Base-by-base conservation (phyloP, 2,888 invertebrate species). In the Dysmachus trigonus region DNA sequence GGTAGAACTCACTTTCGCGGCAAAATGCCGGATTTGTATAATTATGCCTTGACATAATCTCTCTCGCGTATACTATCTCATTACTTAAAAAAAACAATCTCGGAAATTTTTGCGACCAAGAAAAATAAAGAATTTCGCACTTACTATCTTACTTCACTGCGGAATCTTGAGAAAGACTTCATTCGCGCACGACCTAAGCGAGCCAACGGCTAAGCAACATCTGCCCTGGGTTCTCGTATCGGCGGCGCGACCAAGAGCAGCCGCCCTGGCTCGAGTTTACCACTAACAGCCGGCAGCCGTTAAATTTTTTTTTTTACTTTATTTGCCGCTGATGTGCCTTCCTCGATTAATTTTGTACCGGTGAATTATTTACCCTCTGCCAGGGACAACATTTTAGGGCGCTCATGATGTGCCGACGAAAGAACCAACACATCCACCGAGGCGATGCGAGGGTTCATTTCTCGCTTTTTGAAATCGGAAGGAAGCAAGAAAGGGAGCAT, bases 21-120 rank as follows among this genome's bases (percentile, higher is more conserved):
- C 96, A 96, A 90, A 96, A 96, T 0, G 96, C 96, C 85, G 96
- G 96, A 90, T 96, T 96, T 6, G 95, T 95, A 89, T 96, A 96
- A 89, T 95, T 92, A 87, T 92, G 92, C 85, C 90, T 90, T 31
- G 92, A 92, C 92, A 92, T 92, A 35, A 15, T 85, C 6, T 18
- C 7, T 62, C n/a, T n/a, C 51, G 51, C 18, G 8, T 27, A 10
- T 13, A 47, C 41, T 51, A 51, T 73, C 77, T 86, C 74, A 86
- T 73, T 53, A 33, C 38, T 38, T 41, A n/a, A 31, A 18, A 73
- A 31, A 38, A 84, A 13, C 7, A 1, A 13, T 83, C 18, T 47
- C 47, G 81, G 30, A n/a, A 79, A 30, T 51, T 51, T n/a, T 30
- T 51, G 27, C 22, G 62, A 5, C 10, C 27, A 7, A 10, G 62